phyloP scores from a whole-genome alignment of 2,888 invertebrate genomes.

The Yponomeuta evonymella region DNA sequence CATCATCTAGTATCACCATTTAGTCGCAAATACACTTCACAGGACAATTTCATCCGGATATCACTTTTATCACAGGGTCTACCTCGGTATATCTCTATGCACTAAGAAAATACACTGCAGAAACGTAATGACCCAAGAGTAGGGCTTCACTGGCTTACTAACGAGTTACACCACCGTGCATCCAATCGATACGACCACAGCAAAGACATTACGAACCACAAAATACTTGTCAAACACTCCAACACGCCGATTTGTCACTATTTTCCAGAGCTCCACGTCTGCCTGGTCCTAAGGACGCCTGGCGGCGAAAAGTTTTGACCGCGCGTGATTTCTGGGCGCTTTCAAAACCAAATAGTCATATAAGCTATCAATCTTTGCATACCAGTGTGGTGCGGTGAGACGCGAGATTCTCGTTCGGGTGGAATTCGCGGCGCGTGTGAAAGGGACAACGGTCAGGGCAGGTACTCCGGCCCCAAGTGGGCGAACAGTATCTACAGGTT shows the following conservation, averaged over 20 bases:
- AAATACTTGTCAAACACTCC: constrained; percentile 39
- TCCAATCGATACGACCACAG: constrained; percentile 49
- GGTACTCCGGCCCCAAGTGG: constrained; percentile 66
- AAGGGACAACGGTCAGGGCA: constrained; percentile 59
- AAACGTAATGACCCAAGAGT: constrained; percentile 37
- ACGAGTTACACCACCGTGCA: constrained; percentile 40
- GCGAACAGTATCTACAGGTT: constrained; percentile 74
- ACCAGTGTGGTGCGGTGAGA: constrained; percentile 71
- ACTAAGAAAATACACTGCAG: constrained; percentile 33
- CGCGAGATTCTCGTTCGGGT: constrained; percentile 45
- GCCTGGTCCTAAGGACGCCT: constrained; percentile 68
- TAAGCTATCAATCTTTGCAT: constrained; percentile 77
- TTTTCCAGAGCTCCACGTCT: constrained; percentile 45
- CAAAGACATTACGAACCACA: constrained; percentile 52
- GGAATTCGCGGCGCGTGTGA: constrained; percentile 44
- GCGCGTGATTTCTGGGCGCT: constrained; percentile 74
- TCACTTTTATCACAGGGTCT: constrained; percentile 16
- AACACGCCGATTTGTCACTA: constrained; percentile 17
- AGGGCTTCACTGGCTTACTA: constrained; percentile 57
- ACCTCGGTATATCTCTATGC: constrained; percentile 41
- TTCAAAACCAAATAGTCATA: constrained; percentile 75
- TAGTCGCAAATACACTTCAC: constrained; percentile 36
- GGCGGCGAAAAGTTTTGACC: constrained; percentile 70
- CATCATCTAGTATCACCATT: constrained; percentile 48
- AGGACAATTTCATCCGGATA: constrained; percentile 32